Conservation (phyloP, 2,113 vertebrate species). For the Chloropsis cyanopogon region DNA sequence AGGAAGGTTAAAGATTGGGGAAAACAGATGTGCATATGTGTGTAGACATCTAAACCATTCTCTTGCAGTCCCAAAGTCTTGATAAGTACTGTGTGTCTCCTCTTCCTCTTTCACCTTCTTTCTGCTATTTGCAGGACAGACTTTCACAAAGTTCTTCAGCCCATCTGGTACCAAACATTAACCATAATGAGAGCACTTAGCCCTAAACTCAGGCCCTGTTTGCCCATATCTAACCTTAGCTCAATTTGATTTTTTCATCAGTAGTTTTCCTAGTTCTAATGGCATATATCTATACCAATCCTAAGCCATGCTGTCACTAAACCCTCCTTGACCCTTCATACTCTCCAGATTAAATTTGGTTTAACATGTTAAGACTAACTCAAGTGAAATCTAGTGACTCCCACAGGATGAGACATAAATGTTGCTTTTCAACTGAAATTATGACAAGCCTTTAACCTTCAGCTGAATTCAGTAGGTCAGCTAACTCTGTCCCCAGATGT, state of each 20-base stretch:
- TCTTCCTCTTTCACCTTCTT: background rate
- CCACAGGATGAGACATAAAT: background rate
- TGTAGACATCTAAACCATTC: background rate
- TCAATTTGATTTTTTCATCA: background rate
- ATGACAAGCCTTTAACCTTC: background rate
- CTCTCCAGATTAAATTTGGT: background rate
- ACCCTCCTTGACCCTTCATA: background rate
- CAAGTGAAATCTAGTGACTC: background rate
- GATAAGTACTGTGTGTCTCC: background rate
- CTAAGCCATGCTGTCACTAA: background rate
- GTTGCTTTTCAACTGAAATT: background rate
- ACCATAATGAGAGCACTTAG: background rate
- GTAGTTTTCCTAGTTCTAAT: background rate
- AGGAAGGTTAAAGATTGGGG: constrained; percentile 1
- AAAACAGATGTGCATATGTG: background rate
- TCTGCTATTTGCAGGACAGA: background rate
- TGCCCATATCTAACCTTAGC: background rate
- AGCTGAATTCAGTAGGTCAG: background rate
- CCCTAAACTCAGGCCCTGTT: background rate
- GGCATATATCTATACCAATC: background rate
- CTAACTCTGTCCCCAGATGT: background rate
- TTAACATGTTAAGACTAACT: background rate
- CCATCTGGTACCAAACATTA: background rate
- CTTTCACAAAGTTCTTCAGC: background rate
- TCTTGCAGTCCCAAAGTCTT: background rate